A percentile compares a stretch with the other conserved stretches of the same genome.
Conservation (phyloP, 2,888 invertebrate species). For the Orthosia gothica region DNA sequence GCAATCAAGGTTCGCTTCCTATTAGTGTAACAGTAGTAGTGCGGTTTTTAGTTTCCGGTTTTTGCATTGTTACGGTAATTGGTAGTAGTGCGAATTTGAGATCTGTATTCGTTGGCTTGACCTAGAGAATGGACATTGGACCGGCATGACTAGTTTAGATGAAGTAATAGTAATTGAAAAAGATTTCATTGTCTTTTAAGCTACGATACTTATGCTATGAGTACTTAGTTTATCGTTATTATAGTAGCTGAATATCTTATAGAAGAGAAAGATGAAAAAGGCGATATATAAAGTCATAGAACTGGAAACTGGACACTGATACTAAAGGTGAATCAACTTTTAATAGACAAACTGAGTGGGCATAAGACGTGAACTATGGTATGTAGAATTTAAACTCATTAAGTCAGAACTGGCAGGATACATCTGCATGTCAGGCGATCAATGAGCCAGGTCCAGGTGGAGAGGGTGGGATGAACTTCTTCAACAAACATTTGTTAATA, state of each 20-base stretch:
- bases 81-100: constrained; percentile 19
- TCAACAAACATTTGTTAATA: no score
- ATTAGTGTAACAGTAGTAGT: constrained; percentile 58
- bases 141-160: constrained; percentile 1
- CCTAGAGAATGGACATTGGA: constrained; percentile 7
- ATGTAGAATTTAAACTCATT: no score
- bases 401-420: no score
- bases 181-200: not conserved
- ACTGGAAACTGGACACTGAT: not conserved
- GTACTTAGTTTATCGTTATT: not conserved
- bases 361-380: not conserved
- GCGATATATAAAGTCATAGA: not conserved
- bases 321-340: not conserved
- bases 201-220: not conserved
- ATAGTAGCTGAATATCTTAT: not conserved
- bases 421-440: no score
- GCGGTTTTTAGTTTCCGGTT: constrained; percentile 66
- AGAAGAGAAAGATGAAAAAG: not conserved
- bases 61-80: constrained; percentile 58
- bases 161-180: not conserved
- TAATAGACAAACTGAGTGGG: not conserved
- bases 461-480: no score
- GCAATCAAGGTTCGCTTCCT: constrained; percentile 74
- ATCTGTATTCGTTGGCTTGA: not conserved
- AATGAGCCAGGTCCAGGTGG: no score